These are phyloP conservation scores for Meteorus sp. DNA, from an alignment of 1,140 invertebrate species.

Conservation along the genomic window DNA sequence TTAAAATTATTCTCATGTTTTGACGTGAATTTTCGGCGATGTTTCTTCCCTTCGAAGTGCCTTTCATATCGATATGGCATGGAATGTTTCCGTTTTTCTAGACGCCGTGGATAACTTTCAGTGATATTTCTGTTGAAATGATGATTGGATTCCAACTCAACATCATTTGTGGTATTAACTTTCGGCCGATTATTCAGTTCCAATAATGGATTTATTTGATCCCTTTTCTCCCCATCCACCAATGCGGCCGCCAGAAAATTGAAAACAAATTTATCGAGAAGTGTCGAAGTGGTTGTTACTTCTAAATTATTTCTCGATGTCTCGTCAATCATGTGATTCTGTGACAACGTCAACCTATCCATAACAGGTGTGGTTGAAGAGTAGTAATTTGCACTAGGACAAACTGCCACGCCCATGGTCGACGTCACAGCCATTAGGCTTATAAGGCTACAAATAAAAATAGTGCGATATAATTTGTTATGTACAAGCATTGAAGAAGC, in stretches of 20 bases:
- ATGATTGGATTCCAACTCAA: no score
- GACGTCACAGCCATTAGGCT: constrained; percentile 70
- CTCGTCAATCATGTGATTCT: background rate
- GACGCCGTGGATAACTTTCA: background rate
- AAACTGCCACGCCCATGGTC: constrained; percentile 48
- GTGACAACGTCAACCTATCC: constrained; percentile 5
- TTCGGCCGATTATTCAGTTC: no score
- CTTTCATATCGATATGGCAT: constrained; percentile 40
- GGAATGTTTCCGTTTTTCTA: constrained; percentile 38
- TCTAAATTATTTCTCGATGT: background rate
- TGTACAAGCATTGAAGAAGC: constrained; percentile 74
- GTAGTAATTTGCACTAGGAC: constrained; percentile 31
- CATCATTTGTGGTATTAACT: no score
- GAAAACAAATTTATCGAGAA: constrained; percentile 44
- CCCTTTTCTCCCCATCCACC: no score
- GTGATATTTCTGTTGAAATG: no score
- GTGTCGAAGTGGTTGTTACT: no score
- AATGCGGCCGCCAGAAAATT: constrained; percentile 46
- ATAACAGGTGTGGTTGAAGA: constrained; percentile 1
- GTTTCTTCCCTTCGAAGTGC: constrained; percentile 30
- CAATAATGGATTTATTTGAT: no score
- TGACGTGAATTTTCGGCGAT: constrained; percentile 33
- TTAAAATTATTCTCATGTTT: constrained; percentile 19
- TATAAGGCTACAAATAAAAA: constrained; percentile 80
- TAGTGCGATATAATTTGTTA: constrained; percentile 69